Evolutionary conservation across 2,888 invertebrate genomes (phyloP), one percentile per base, ranked within the genome.

Genomic region (Brenthis hecate): DNA sequence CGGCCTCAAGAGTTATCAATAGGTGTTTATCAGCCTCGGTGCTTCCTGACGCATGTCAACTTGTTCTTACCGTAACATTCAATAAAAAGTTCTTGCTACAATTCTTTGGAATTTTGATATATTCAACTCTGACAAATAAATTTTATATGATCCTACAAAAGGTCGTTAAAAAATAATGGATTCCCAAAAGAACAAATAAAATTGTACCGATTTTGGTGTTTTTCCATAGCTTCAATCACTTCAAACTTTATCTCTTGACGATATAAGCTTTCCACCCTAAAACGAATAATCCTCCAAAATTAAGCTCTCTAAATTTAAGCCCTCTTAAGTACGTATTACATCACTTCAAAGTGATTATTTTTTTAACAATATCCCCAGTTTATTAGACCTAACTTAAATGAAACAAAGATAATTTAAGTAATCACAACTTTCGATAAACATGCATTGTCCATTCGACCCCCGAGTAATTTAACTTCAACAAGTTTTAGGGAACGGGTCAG

Each of bases 341-440:
- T 43, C 36, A 2, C 8, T 43, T 11, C 0, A 43, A 43, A 43
- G 8, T 43, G 0, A 43, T 43, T 43, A 43, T 48, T 48, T 58
- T 57, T 58, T 60, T n/a, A 48, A 58, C 13, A 13, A 50, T 8
- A 57, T 6, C 32, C 23, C 32, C 14, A 19, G 19, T 57, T 43
- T 43, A 36, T 48, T 32, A 36, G 43, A 36, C 53, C 13, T 8
- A 53, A 53, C 14, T 19, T 13, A 51, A 51, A 55, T 58, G 16
- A 50, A 54, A 68, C 60, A 70, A 70, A 70, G 70, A 71, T 73
- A 72, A 76, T 75, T 76, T 73, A 75, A 72, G 73, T 78, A 80
- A 80, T 84, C 85, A 83, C 83, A 82, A 81, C 80, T 78, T 74
- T 77, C 80, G 74, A 84, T 86, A 84, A 82, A 85, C 86, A 85